Percentiles rank a stretch among this genome's conserved stretches.
phyloP scores from a whole-genome alignment of 2,888 invertebrate genomes.

The Papilio gigon region DNA sequence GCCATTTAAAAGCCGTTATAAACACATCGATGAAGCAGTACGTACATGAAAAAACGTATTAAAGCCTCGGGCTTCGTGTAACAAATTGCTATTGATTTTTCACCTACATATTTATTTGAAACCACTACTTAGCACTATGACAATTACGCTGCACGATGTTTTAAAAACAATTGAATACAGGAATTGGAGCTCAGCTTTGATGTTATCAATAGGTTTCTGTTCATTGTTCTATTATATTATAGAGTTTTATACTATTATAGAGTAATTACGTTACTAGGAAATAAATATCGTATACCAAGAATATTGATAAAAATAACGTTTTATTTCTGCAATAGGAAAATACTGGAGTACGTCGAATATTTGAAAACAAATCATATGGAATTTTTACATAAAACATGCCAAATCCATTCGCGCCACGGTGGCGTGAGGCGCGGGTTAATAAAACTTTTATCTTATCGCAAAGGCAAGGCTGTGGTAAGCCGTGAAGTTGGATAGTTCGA shows the following conservation, averaged over 20 bases:
- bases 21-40: not conserved
- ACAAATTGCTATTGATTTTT: slow-evolving; percentile 22
- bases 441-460: slow-evolving; percentile 26
- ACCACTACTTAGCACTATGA: slow-evolving; percentile 5
- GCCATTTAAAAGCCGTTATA: slow-evolving; percentile 5
- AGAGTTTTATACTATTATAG: no score
- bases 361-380: slow-evolving; percentile 9
- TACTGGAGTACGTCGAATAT: not conserved
- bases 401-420: slow-evolving; percentile 8
- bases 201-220: not conserved
- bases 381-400: slow-evolving; percentile 19
- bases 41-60: slow-evolving; percentile 16
- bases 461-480: slow-evolving; percentile 10
- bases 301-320: not conserved
- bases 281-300: not conserved
- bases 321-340: not conserved
- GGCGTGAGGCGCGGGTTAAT: slow-evolving; percentile 5
- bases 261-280: not conserved
- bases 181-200: not conserved
- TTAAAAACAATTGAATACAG: not conserved
- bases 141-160: not conserved
- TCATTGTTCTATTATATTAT: no score
- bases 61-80: slow-evolving; percentile 8
- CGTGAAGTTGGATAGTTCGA: slow-evolving; percentile 18
- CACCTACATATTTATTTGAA: slow-evolving; percentile 16